A percentile compares a stretch with the other conserved stretches of the same genome.
Evolutionary conservation across 2,888 invertebrate species (phyloP).

Genomic region (Saturnia japonica): DNA sequence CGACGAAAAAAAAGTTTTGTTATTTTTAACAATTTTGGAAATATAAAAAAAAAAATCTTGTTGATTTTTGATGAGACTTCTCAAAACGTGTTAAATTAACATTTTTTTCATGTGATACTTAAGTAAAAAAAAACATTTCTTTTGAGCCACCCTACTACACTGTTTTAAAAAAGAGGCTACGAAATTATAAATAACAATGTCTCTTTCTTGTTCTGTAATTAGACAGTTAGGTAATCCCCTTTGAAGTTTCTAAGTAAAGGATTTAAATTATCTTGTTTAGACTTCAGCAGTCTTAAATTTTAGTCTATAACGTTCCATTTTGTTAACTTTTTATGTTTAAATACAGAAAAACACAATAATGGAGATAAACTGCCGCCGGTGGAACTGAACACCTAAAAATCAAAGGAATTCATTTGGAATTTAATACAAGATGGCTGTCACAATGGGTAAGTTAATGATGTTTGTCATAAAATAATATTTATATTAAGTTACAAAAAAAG

Average conservation of each 20-base stretch:
- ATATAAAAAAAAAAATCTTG: no score
- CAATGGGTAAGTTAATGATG: conserved; percentile 40
- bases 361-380: not conserved
- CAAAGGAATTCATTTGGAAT: not conserved
- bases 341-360: not conserved
- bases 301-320: not conserved
- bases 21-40: no score
- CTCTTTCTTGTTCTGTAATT: not conserved
- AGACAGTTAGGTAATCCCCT: not conserved
- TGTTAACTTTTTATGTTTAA: not conserved
- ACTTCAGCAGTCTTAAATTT: not conserved
- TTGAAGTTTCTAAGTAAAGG: not conserved
- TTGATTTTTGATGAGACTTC: no score
- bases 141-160: no score
- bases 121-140: no score
- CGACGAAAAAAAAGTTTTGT: no score
- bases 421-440: conserved; percentile 44
- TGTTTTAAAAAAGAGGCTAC: not conserved
- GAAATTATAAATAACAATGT: not conserved
- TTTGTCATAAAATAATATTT: not conserved
- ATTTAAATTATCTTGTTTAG: not conserved
- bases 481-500: not conserved
- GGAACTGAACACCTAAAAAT: not conserved
- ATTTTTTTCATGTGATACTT: no score
- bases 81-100: no score